Base-by-base conservation (phyloP, 2,113 vertebrate genomes). In the Atractosteus spatula region DNA sequence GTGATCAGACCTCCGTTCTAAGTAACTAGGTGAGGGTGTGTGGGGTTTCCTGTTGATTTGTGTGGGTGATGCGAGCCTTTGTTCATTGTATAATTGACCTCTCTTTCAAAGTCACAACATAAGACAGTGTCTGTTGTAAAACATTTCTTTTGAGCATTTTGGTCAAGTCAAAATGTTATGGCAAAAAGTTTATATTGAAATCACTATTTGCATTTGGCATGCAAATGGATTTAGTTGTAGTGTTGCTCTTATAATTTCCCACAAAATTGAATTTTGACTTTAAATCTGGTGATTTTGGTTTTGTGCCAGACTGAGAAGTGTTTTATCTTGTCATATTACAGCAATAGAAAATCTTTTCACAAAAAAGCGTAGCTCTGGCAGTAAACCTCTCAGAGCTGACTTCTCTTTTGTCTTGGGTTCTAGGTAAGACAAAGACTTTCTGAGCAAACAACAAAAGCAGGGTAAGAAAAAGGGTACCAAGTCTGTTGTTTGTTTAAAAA, bases 11-110 rank as follows among this genome's bases (percentile, higher is more conserved):
- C 62, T 41, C 54, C 75, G 86, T 81, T 87, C 79, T 74, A 68
- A 55, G 74, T 43, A 63, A 69, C 29, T 69, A 16, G 65, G 56
- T n/a, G 56, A 14, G 11, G 56, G 11, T 59, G 11, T 59, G 47
- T 17, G 66, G 73, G 77, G 80, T 84, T 51, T 90, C 86, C 88
- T 90, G 86, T 88, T 89, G 84, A 71, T 77, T 72, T 78, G 70
- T 77, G 70, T 78, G 76, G 71, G 68, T 65, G 8, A 72, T 74
- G 69, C 71, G 71, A 73, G 55, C 73, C 42, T 47, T 61, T 73
- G 66, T 7, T 55, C 10, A 41, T 10, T 61, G 55, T 69, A 70
- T 74, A 78, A 44, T 7, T n/a, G 45, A 68, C 4, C 14, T 10
- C 8, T 29, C 13, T 29, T 29, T 29, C 29, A 29, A 29, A 29